These are phyloP conservation scores for Athene noctua DNA, from an alignment of 2,113 vertebrate genomes.

Conservation along the genomic window DNA sequence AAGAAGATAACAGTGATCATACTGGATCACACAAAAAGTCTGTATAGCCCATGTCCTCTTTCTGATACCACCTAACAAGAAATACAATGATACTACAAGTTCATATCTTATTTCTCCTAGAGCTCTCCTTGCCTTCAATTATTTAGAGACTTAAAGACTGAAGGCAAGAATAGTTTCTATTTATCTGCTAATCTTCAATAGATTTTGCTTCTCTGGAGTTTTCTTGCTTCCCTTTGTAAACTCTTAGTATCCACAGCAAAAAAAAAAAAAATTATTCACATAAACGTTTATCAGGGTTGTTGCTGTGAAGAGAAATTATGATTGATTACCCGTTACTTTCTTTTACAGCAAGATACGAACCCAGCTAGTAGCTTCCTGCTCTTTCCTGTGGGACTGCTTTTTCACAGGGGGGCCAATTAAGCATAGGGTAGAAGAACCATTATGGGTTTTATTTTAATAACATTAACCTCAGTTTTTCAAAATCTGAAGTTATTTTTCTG, in stretches of 20 bases:
- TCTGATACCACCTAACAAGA: not conserved
- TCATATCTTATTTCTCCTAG: not conserved
- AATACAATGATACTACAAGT: not conserved
- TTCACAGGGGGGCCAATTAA: not conserved
- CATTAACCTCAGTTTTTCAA: not conserved
- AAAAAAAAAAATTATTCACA: not conserved
- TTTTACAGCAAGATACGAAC: not conserved
- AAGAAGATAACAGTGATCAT: not conserved
- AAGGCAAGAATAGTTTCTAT: not conserved
- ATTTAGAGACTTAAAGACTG: not conserved
- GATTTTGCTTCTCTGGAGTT: not conserved
- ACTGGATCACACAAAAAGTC: not conserved
- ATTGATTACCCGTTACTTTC: not conserved
- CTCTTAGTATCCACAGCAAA: not conserved
- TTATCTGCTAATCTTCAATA: not conserved
- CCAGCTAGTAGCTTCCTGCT: not conserved
- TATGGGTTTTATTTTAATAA: not conserved
- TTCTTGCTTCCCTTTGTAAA: not conserved
- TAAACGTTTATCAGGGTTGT: not conserved
- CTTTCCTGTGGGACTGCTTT: not conserved
- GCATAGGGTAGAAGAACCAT: not conserved
- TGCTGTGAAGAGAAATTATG: not conserved
- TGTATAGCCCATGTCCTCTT: not conserved
- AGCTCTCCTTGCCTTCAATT: not conserved
- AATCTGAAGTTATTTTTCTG: not conserved